Evolutionary conservation across 1,140 invertebrate species (phyloP).

Genomic region (Drosophila cardini): DNA sequence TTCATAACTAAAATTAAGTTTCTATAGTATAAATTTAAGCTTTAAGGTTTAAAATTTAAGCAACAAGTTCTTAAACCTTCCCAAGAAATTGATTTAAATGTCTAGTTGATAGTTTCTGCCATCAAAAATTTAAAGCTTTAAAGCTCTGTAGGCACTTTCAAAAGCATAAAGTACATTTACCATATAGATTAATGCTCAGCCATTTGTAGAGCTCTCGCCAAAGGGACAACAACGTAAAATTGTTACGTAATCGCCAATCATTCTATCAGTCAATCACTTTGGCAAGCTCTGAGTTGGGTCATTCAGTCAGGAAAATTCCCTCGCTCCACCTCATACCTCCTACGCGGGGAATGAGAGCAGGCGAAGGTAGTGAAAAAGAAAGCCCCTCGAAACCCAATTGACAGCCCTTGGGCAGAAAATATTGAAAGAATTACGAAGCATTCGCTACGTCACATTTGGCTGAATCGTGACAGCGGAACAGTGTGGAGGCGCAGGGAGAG

Average conservation of each 20-base stretch:
- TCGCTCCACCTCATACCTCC: neutral
- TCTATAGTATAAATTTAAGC: no score
- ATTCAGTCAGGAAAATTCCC: slow-evolving; percentile 1
- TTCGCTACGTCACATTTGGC: slow-evolving; percentile 14
- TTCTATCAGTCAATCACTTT: slow-evolving; percentile 61
- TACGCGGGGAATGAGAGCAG: neutral
- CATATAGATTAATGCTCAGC: neutral
- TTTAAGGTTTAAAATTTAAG: no score
- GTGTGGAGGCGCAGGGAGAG: slow-evolving; percentile 30
- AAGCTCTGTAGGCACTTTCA: neutral
- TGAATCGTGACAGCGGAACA: slow-evolving; percentile 7
- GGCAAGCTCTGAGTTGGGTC: slow-evolving; percentile 39
- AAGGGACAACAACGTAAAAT: slow-evolving; percentile 1
- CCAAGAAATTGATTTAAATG: no score
- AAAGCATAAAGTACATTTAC: neutral
- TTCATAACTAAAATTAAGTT: no score
- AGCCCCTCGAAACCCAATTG: slow-evolving; percentile 37
- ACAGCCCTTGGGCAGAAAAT: slow-evolving; percentile 44
- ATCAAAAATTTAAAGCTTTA: neutral
- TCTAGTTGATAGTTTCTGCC: no score
- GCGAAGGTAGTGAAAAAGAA: no score
- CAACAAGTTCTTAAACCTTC: no score
- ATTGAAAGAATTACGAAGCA: slow-evolving; percentile 47
- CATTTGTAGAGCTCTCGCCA: slow-evolving; percentile 5
- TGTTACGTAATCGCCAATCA: slow-evolving; percentile 65